Evolutionary conservation across 2,888 invertebrate genomes (phyloP), one percentile per base, ranked within the genome.

Genomic region (Tiliacea citrago): DNA sequence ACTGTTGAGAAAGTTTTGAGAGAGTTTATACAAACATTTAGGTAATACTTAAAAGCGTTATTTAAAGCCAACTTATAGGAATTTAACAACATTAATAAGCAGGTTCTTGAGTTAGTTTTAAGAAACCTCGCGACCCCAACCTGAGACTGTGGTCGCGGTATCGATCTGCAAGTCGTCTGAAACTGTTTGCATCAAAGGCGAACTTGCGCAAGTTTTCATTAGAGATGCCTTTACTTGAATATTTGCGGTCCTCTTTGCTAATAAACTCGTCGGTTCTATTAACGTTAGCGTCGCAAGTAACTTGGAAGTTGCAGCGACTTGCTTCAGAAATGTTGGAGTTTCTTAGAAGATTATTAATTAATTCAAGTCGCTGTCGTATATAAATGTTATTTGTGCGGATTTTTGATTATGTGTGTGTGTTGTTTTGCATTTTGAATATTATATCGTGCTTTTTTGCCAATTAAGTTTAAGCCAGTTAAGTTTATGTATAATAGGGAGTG

Each of bases 131-230:
- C n/a, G 29, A 70, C 58, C 70, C 45, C 70, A 42, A 81, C 8
- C 60, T 58, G 57, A 45, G 16, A 10, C 45, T 1, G 12, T 51
- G 70, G 84, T 73, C 62, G 18, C 60, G 29, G 65, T 57, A 57
- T 68, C 51, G 81, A 65, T 53, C 51, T 29, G 18, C 39, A 70
- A 67, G 35, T 66, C 58, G 66, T 66, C 60, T 45, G 29, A 62
- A 83, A 70, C 60, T 66, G 63, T 67, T 83, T 61, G 53, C 70
- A 58, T 83, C 84, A 84, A 82, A 84, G 68, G 67, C 55, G 47
- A 57, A 35, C 16, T 81, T 61, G 51, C 21, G 60, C 42, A 79
- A 69, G 81, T 75, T 80, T 74, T 58, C 83, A 61, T 68, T 68
- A 49, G 39, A 51, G 45, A 29, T 65, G 16, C 62, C 57, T 49